These are phyloP conservation scores for Saturnia pavonia DNA, from an alignment of 2,888 invertebrate species.

Conservation along the genomic window DNA sequence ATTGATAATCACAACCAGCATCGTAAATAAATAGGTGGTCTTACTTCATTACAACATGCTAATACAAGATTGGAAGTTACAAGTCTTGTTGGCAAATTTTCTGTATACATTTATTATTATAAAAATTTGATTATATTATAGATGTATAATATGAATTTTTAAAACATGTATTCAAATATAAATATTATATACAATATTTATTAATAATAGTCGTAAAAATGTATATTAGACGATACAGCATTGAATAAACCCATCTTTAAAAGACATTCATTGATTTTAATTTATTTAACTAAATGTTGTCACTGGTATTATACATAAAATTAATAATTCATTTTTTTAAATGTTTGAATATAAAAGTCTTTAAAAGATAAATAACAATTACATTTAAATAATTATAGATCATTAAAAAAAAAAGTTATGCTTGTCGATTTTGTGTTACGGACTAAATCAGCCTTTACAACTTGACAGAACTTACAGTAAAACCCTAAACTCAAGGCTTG, in stretches of 20 bases:
- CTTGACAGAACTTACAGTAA: background rate
- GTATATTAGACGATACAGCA: background rate
- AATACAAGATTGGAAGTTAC: conserved; percentile 36
- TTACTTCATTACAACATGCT: conserved; percentile 36
- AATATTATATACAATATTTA: conserved; percentile 2
- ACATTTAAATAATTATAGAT: background rate
- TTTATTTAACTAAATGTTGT: too few relatives aligned
- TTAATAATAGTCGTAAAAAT: background rate
- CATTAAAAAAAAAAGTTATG: background rate
- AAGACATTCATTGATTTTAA: background rate
- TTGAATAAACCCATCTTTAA: background rate
- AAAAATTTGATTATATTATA: conserved; percentile 22
- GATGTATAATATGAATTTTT: background rate
- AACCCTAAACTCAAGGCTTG: background rate
- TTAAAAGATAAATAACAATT: too few relatives aligned
- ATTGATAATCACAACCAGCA: conserved; percentile 71
- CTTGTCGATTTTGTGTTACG: background rate
- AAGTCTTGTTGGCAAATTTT: conserved; percentile 48
- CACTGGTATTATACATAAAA: too few relatives aligned
- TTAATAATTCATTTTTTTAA: too few relatives aligned
- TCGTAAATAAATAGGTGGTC: conserved; percentile 48
- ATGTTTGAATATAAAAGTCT: too few relatives aligned
- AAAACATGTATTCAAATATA: background rate
- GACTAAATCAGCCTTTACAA: conserved; percentile 7
- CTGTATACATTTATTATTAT: conserved; percentile 26